Base-by-base conservation (phyloP, 2,888 invertebrate species). In the Synergus japonicus region DNA sequence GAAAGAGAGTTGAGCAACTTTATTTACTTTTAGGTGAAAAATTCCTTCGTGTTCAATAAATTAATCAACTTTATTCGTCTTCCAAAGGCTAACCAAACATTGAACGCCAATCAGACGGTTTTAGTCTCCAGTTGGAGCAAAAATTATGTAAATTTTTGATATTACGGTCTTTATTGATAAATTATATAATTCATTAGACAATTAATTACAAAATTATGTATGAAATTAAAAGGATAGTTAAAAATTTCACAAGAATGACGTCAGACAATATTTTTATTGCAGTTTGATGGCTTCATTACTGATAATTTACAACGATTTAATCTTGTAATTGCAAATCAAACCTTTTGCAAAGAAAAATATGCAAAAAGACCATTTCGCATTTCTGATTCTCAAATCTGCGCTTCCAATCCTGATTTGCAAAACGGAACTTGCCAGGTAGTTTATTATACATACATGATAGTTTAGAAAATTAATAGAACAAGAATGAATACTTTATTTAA, bases 211-310 rank as follows among this genome's bases (percentile, higher is more conserved):
- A 9, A 43, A n/a, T 29, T 44, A 12, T 22, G 4, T 12, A 9
- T 22, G 9, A 29, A 22, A 64, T 29, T 12, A 64, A 13, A 12
- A 64, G 13, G 29, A 29, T 29, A 5, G 0, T 37, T 37, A 5
- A 5, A 5, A 37, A 37, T 37, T 37, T 37, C 37, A 37, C 37
- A 37, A 37, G 37, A 37, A 37, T 37, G 5, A 7, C 37, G 37
- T 37, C 37, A 37, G 37, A 46, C 1, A 44, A 46, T 46, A 46
- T 67, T 44, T 46, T 12, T n/a, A 43, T 67, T 67, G 44, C 67
- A 67, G 67, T 67, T 67, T 13, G 46, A 67, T 22, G 67, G 67
- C 18, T 67, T 13, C 29, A 44, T 67, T 67, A 46, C 22, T 22
- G 44, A 67, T 18, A 2, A 67, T 67, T 67, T 67, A 4, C 67